Base-by-base conservation (phyloP, 2,888 invertebrate species). In the Acleris cristana region DNA sequence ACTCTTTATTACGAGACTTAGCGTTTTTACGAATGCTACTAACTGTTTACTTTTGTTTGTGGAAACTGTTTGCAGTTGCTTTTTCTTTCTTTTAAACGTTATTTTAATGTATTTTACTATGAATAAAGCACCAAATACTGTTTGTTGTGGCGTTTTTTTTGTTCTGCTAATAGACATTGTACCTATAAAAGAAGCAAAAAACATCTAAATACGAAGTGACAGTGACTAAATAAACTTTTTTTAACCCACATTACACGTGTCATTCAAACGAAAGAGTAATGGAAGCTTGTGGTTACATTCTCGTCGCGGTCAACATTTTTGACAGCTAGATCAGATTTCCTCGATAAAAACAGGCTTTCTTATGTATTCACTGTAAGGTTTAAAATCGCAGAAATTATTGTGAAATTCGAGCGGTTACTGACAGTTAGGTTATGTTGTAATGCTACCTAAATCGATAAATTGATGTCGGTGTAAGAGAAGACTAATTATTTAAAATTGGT, bases 371-470 rank as follows among this genome's bases (percentile, higher is more conserved):
- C 44, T n/a, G 26, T 49, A 66, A 61, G 18, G 55, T 21, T 44
- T 3, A 52, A 52, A 61, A 21, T 52, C 12, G 61, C 45, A n/a
- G 19, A 12, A 6, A 26, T 45, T 44, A n/a, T 34, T 60, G 18
- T 14, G 26, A 51, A 21, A 8, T 53, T 57, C 23, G 34, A 65
- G 23, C 48, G 21, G 48, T 6, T n/a, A 10, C 23, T 53, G 52
- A 45, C 61, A 61, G 59, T 30, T 14, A 56, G 51, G 60, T 65
- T 65, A 55, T 65, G 65, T 44, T 51, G 55, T 56, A 63, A 69
- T n/a, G 64, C 34, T 52, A 55, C 30, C 58, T 45, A 52, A 54
- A 57, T 55, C 48, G 59, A 71, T 73, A 74, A 76, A 76, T 78
- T 71, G 72, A 72, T 74, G 71, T 30, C 40, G 19, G 16, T 48